Evolutionary conservation across 2,888 invertebrate species (phyloP).

Genomic region (Limnephilus marmoratus): DNA sequence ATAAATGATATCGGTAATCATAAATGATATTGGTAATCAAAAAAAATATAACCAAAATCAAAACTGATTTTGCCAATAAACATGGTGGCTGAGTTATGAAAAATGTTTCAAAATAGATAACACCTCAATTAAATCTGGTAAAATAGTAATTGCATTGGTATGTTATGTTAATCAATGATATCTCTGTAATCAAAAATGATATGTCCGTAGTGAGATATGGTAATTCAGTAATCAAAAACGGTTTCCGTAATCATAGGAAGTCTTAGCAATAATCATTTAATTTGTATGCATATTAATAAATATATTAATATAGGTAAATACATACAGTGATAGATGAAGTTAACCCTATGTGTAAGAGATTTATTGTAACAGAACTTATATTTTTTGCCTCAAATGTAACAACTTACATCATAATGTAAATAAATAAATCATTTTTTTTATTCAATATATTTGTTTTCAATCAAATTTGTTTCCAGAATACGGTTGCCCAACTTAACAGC

Average conservation of each 20-base stretch:
- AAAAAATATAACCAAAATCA: background rate
- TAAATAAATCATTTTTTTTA: conserved; percentile 2
- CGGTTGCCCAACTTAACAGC: background rate
- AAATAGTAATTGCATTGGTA: background rate
- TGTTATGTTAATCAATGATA: background rate
- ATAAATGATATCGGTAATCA: background rate
- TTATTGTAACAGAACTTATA: background rate
- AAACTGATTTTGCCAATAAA: background rate
- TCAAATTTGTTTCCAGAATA: no score
- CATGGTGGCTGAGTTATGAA: background rate
- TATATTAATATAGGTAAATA: background rate
- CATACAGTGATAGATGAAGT: conserved; percentile 2
- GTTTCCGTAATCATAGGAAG: background rate
- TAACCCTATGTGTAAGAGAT: background rate
- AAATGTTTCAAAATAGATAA: background rate
- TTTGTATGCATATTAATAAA: background rate
- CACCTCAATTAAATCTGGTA: background rate
- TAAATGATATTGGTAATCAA: background rate
- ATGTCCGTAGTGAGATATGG: background rate
- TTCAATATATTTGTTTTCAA: background rate
- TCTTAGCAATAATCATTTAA: background rate
- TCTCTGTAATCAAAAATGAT: background rate
- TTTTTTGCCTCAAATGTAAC: background rate
- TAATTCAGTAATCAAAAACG: background rate
- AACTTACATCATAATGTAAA: conserved; percentile 2